phyloP scores from a whole-genome alignment of 2,113 vertebrate species.

The Antechinus stuartii region DNA sequence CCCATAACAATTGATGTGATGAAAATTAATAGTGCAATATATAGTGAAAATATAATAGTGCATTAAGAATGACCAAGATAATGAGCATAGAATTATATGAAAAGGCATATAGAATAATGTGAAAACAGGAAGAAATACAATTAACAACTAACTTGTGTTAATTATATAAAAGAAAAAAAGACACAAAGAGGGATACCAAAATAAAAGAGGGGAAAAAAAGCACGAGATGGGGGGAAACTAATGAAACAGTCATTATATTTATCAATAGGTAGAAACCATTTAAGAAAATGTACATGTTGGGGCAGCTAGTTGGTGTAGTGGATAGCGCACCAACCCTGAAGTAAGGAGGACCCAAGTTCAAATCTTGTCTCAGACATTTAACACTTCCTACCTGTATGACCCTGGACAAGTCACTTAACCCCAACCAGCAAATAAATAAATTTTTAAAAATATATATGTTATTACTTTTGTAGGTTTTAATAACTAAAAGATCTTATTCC shows the following conservation, averaged over 20 bases:
- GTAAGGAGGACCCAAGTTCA: too few species aligned
- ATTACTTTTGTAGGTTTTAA: neutral
- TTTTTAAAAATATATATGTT: neutral
- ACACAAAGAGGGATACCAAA: neutral
- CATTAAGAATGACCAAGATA: neutral
- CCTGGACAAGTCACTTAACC: too few species aligned
- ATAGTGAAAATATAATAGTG: neutral
- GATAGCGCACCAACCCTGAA: too few species aligned
- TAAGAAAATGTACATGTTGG: neutral
- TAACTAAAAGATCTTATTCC: neutral
- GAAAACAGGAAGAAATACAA: neutral
- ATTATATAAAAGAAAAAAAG: neutral
- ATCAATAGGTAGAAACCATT: neutral
- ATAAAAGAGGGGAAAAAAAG: neutral
- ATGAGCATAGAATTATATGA: neutral
- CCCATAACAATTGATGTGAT: neutral
- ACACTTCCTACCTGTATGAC: too few species aligned
- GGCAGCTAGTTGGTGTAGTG: too few species aligned
- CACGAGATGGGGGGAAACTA: neutral
- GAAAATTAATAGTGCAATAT: neutral
- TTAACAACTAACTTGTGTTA: neutral
- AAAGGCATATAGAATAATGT: neutral
- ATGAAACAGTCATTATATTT: neutral
- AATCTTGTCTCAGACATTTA: too few species aligned
- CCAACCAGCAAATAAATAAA: too few species aligned